Conservation (phyloP, 1,140 invertebrate genomes). For the Nomia melanderi region DNA sequence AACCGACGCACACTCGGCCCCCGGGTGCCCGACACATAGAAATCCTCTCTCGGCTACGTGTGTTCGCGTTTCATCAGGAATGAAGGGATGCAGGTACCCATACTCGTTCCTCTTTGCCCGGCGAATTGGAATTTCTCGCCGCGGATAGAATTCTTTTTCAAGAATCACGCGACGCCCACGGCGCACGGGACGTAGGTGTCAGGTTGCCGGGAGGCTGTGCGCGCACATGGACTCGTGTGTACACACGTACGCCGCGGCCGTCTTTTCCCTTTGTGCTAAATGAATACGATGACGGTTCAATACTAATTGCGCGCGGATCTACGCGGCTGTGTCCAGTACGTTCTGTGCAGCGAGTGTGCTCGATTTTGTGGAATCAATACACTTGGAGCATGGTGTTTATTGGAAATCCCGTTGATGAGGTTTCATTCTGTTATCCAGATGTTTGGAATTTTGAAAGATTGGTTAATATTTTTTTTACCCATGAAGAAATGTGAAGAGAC, state of each 20-base stretch:
- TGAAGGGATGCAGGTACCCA: slow-evolving; percentile 52
- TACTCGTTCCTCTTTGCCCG: slow-evolving; percentile 61
- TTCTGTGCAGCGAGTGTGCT: background rate
- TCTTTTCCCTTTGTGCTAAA: slow-evolving; percentile 14
- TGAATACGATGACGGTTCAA: slow-evolving; percentile 10
- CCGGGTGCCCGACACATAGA: background rate
- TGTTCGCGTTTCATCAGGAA: slow-evolving; percentile 49
- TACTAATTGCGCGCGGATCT: slow-evolving; percentile 1
- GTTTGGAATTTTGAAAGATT: too few relatives aligned
- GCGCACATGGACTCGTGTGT: slow-evolving; percentile 26
- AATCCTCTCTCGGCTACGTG: slow-evolving; percentile 6
- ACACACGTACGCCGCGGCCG: too few relatives aligned
- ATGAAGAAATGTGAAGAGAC: too few relatives aligned
- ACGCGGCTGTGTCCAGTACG: too few relatives aligned
- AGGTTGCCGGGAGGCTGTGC: slow-evolving; percentile 44
- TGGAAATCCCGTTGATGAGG: background rate
- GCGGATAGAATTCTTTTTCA: slow-evolving; percentile 67
- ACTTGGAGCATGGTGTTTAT: background rate
- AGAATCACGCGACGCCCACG: slow-evolving; percentile 62
- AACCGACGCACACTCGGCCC: slow-evolving; percentile 23
- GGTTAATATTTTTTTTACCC: too few relatives aligned
- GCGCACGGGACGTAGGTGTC: slow-evolving; percentile 54
- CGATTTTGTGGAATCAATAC: background rate
- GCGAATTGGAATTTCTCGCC: slow-evolving; percentile 68
- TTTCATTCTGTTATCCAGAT: too few relatives aligned